phyloP scores from a whole-genome alignment of 2,888 invertebrate genomes.

The Mantis religiosa region DNA sequence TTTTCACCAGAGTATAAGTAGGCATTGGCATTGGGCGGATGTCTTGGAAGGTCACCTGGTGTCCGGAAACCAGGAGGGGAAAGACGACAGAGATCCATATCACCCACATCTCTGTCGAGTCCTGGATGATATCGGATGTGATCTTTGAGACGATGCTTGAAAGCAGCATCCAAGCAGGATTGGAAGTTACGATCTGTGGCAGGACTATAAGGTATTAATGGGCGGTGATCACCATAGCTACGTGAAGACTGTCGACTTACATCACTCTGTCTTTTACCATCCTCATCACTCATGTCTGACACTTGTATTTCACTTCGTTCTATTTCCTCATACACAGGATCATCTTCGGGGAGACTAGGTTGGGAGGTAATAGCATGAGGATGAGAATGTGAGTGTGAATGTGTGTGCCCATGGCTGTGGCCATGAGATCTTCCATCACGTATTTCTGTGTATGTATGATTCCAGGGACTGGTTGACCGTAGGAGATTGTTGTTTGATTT shows the following conservation, averaged over 20 bases:
- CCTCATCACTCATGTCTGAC: constrained; percentile 76
- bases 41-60: background rate
- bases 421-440: constrained; percentile 46
- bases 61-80: background rate
- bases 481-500: constrained; percentile 25
- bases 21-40: constrained; percentile 11
- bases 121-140: constrained; percentile 40
- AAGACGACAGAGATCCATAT: background rate
- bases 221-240: constrained; percentile 75
- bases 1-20: constrained; percentile 32
- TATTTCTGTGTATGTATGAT: constrained; percentile 77
- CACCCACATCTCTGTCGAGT: constrained; percentile 6
- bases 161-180: constrained; percentile 42
- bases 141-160: constrained; percentile 47
- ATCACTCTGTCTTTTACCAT: constrained; percentile 67
- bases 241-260: constrained; percentile 67
- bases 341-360: constrained; percentile 48
- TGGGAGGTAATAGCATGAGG: background rate
- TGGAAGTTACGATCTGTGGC: constrained; percentile 42
- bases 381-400: constrained; percentile 22
- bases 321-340: constrained; percentile 79
- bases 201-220: constrained; percentile 74
- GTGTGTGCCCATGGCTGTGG: constrained; percentile 35
- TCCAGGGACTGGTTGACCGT: constrained; percentile 56
- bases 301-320: constrained; percentile 67